Percentiles rank a stretch among this genome's conserved stretches.
phyloP scores from a whole-genome alignment of 2,888 invertebrate genomes.

The Heteropelma amictum region DNA sequence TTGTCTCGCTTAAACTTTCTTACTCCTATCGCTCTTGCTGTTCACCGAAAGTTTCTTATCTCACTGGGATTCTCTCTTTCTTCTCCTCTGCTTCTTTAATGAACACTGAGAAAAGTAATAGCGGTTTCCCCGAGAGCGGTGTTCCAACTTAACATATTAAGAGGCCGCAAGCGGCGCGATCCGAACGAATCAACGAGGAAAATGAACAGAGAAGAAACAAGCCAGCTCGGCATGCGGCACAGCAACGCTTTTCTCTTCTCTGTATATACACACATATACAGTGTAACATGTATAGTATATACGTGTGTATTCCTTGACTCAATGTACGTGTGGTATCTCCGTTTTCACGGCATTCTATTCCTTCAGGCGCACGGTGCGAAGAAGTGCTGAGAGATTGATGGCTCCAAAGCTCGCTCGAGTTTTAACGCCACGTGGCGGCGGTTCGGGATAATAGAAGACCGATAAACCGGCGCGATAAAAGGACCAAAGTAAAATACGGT shows the following conservation, averaged over 20 bases:
- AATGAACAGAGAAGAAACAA: slow-evolving; percentile 20
- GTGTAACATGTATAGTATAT: too few species aligned
- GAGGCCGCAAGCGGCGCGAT: slow-evolving; percentile 26
- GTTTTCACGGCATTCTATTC: slow-evolving; percentile 3
- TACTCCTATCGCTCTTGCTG: not conserved
- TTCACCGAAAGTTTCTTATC: slow-evolving; percentile 21
- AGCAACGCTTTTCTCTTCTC: slow-evolving; percentile 16
- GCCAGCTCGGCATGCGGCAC: slow-evolving; percentile 6
- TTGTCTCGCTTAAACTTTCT: slow-evolving; percentile 1
- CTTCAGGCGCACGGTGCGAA: slow-evolving; percentile 8
- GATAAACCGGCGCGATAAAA: slow-evolving; percentile 5
- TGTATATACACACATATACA: not conserved
- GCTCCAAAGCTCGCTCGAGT: slow-evolving; percentile 14
- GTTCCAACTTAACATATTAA: slow-evolving; percentile 46
- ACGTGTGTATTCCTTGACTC: too few species aligned
- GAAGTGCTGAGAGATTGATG: slow-evolving; percentile 44
- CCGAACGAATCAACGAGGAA: slow-evolving; percentile 19
- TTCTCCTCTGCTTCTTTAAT: slow-evolving; percentile 6
- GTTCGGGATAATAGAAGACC: slow-evolving; percentile 3
- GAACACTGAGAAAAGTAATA: slow-evolving; percentile 37
- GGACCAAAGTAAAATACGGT: not conserved
- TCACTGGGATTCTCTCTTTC: not conserved
- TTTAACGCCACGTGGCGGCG: slow-evolving; percentile 31
- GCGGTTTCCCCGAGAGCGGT: slow-evolving; percentile 22
- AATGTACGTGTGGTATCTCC: too few species aligned